Base-by-base conservation (phyloP, 1,140 invertebrate genomes). In the Drosophila lini region DNA sequence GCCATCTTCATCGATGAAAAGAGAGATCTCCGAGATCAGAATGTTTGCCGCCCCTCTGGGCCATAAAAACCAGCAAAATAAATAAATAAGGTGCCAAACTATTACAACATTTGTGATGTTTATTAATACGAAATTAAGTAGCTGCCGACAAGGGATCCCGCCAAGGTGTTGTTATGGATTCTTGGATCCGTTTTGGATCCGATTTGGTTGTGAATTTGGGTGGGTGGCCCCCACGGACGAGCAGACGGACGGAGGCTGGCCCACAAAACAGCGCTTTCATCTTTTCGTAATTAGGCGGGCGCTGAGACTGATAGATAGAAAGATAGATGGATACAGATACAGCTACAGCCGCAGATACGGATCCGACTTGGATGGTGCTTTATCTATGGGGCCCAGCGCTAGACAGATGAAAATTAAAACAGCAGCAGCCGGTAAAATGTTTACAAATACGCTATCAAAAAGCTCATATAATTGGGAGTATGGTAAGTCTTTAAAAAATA, bases 101-200 rank as follows among this genome's bases (percentile, higher is more conserved):
- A 86, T 86, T 86, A 88, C 83, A 86, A 86, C 65, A 86, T 89
- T 83, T 88, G 65, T 88, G 80, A 88, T 89, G 84, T 88, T 88
- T 89, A 89, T 88, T 88, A 88, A 88, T 88, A 83, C 84, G 84
- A 88, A 88, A 82, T 88, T 88, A 86, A 86, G 82, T 86, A 86
- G 83, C 76, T 64, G 69, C 67, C 76, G 61, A 61, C 56, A 64
- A 16, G 65, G 32, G 62, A 65, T 62, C 62, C 65, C 62, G 47
- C 32, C 68, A 78, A 81, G 73, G 64, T 84, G 77, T 79, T 73
- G 58, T 63, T 73, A 56, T 25, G 31, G 47, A 40, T 73, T 61
- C 31, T 55, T 28, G 25, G 25, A 28, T 28, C 25, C 25, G 25
- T 28, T 28, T 58, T 34, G 44, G 38, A 16, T 71, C 41, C 38